Base-by-base conservation (phyloP, 2,113 vertebrate genomes). In the Electrona antarctica region DNA sequence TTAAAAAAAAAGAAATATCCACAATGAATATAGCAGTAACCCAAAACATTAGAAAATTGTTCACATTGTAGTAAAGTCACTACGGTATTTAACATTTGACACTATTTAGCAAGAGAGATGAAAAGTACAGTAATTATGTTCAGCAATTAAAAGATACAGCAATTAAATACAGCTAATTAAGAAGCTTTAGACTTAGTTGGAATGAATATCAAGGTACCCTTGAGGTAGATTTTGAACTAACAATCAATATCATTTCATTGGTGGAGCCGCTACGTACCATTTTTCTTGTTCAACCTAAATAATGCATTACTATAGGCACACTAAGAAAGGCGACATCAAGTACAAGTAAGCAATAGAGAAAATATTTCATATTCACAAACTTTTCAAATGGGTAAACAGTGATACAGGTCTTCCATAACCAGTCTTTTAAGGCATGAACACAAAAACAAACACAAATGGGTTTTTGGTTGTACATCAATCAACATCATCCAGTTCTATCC, bases 151-250 rank as follows among this genome's bases (percentile, higher is more conserved):
- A 33, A 33, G 29, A 33, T 33, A 33, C 29, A 33, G 29, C 29
- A 60, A 86, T 84, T 83, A 74, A 85, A 79, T 76, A 81, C 6
- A 71, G 5, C 55, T 0, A 11, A 61, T 13, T n/a, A 48, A 66
- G 62, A 15, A 45, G n/a, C 60, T 49, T 73, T 41, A 73, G 67
- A 69, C 60, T 56, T 2, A 21, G 21, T 21, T 68, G 68, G 78
- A 84, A 78, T 83, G 79, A 60, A 8, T 80, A 65, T 29, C 64
- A 48, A 68, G 55, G 55, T 7, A 76, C 54, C 75, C 64, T 0
- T 79, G 85, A 90, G 83, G 84, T 89, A 88, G 84, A 48, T 46
- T 33, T 74, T 78, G 29, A 41, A 45, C 61, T 58, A 60, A 15
- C 55, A 56, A 50, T 50, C 57, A 68, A 29, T 8, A 29, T 29